A percentile compares a stretch with the other conserved stretches of the same genome.
These are phyloP conservation scores for Brassicogethes aeneus DNA, from an alignment of 2,888 invertebrate genomes.

Conservation along the genomic window DNA sequence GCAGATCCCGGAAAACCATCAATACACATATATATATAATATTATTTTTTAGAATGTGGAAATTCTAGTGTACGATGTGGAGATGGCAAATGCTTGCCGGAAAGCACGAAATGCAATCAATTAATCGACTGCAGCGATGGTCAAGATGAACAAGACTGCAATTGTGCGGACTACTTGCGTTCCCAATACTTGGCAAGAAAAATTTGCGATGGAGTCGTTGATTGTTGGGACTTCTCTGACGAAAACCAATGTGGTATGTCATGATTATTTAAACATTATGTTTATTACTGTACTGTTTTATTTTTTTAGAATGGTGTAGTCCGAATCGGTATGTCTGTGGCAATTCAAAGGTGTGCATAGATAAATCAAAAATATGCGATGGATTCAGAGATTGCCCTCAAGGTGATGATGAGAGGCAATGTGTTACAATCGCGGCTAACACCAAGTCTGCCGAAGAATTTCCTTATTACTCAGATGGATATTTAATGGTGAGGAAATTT, in stretches of 20 bases:
- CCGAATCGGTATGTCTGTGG: slow-evolving; percentile 66
- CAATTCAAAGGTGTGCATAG: slow-evolving; percentile 61
- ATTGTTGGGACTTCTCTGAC: slow-evolving; percentile 74
- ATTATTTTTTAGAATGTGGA: slow-evolving; percentile 20
- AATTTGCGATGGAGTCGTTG: slow-evolving; percentile 70
- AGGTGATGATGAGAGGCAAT: slow-evolving; percentile 69
- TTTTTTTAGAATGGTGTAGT: slow-evolving; percentile 59
- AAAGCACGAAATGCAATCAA: slow-evolving; percentile 61
- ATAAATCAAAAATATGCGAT: slow-evolving; percentile 58
- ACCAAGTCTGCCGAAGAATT: slow-evolving; percentile 49
- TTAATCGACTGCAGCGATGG: slow-evolving; percentile 61
- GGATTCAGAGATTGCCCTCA: slow-evolving; percentile 61
- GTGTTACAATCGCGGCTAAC: slow-evolving; percentile 55
- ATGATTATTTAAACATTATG: background rate
- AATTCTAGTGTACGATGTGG: slow-evolving; percentile 46
- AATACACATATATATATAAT: no score
- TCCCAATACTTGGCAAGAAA: slow-evolving; percentile 62
- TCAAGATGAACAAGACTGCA: slow-evolving; percentile 62
- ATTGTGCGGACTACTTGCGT: slow-evolving; percentile 65
- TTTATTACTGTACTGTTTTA: background rate
- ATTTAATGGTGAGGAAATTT: slow-evolving; percentile 63
- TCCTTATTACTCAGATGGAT: slow-evolving; percentile 57
- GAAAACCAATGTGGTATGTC: slow-evolving; percentile 63
- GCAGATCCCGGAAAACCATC: no score
- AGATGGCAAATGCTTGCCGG: slow-evolving; percentile 55